Percentiles rank a stretch among this genome's conserved stretches.
phyloP scores from a whole-genome alignment of 2,797 vertebrate species.

The Taeniopygia guttata region DNA sequence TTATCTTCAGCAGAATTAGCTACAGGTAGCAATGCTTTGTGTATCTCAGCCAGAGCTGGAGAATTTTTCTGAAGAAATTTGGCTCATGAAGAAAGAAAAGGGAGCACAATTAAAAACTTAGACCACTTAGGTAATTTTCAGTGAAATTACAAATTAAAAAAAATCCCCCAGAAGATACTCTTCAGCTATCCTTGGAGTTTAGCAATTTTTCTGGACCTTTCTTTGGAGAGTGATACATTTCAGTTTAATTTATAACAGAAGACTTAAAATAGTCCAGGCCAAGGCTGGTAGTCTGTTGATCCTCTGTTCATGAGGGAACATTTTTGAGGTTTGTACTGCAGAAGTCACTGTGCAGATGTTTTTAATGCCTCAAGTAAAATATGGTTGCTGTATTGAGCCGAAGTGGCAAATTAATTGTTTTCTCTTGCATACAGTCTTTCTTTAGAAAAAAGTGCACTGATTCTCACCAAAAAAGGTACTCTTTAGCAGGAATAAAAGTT shows the following conservation, averaged over 20 bases:
- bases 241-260: neutral
- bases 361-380: neutral
- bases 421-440: neutral
- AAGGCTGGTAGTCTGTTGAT: neutral
- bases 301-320: neutral
- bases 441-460: neutral
- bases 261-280: neutral
- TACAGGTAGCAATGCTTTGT: neutral
- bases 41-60: neutral
- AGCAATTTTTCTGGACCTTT: neutral
- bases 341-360: neutral
- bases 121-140: neutral
- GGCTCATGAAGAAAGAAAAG: neutral
- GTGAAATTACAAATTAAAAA: neutral
- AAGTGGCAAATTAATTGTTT: neutral
- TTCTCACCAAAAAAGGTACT: neutral
- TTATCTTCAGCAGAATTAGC: neutral
- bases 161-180: neutral
- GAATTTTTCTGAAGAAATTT: neutral
- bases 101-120: neutral
- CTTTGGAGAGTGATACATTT: neutral
- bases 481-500: neutral
- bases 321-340: neutral
- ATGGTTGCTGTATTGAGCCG: neutral
- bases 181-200: neutral